Percentiles rank a stretch among this genome's conserved stretches.
phyloP scores from a whole-genome alignment of 2,888 invertebrate genomes.

The Heterodera filipjevi region DNA sequence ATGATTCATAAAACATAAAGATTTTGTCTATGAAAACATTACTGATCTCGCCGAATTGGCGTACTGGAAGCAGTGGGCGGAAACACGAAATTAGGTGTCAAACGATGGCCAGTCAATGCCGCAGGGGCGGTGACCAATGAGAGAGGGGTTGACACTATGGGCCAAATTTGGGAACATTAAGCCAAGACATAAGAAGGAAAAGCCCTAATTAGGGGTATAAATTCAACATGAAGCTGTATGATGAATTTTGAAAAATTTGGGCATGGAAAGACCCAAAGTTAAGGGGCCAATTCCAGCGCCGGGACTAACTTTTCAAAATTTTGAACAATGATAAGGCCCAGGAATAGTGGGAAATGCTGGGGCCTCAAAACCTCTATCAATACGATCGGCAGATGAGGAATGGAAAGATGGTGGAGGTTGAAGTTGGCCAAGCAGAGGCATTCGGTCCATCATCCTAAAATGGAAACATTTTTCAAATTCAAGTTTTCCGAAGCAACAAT shows the following conservation, averaged over 20 bases:
- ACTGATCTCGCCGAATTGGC: not conserved
- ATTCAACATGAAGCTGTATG: not conserved
- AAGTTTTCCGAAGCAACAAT: not conserved
- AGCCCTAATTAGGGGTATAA: not conserved
- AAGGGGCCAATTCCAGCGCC: no score
- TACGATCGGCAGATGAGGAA: not conserved
- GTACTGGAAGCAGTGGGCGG: slow-evolving; percentile 2
- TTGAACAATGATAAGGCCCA: no score
- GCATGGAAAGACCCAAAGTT: no score
- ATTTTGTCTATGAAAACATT: no score
- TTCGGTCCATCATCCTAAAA: not conserved
- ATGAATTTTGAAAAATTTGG: no score
- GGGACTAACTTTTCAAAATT: no score
- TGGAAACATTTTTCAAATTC: not conserved
- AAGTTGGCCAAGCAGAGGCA: slow-evolving; percentile 10
- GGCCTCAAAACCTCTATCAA: slow-evolving; percentile 6
- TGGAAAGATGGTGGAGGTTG: slow-evolving; percentile 10
- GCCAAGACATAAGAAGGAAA: not conserved
- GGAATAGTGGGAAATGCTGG: not conserved
- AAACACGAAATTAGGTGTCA: slow-evolving; percentile 13
- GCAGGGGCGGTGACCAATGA: slow-evolving; percentile 8
- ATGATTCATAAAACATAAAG: not conserved
- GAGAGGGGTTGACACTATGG: not conserved
- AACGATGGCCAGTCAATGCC: not conserved
- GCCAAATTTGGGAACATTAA: not conserved